Conservation (phyloP, 2,113 vertebrate genomes). For the Pithys albifrons region DNA sequence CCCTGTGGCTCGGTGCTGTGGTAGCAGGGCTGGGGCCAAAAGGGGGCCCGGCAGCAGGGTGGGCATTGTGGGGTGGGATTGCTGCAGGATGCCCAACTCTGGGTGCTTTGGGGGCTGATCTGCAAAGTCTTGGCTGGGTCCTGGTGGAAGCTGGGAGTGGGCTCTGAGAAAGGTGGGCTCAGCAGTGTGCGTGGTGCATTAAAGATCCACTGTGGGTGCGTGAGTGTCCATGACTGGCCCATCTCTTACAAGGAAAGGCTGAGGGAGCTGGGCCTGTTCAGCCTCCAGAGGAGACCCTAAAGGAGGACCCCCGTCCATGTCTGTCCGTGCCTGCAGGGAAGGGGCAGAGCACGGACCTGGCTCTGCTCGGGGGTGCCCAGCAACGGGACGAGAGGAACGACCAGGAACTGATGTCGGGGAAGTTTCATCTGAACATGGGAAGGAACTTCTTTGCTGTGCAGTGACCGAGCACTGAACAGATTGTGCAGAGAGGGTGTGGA, state of each 20-base stretch:
- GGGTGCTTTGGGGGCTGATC: neutral
- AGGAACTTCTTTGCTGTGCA: neutral
- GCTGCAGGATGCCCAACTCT: neutral
- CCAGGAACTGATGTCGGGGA: neutral
- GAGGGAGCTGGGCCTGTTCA: neutral
- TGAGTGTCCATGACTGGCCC: neutral
- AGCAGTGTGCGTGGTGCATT: neutral
- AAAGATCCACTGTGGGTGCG: neutral
- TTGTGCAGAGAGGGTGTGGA: neutral
- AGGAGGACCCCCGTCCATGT: too few species aligned
- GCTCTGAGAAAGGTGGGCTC: neutral
- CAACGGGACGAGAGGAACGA: neutral
- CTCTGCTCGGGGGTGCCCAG: neutral
- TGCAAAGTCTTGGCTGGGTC: neutral
- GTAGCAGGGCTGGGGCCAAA: neutral
- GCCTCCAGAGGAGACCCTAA: too few species aligned
- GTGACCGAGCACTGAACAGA: neutral
- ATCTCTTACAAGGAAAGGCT: neutral
- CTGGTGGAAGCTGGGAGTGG: neutral
- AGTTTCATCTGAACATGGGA: neutral
- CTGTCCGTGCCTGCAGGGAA: too few species aligned
- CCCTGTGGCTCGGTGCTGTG: neutral
- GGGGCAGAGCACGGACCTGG: neutral
- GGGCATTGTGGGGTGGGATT: fast-evolving
- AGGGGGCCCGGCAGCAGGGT: too few species aligned